Evolutionary conservation across 2,113 vertebrate species (phyloP).

Genomic region (Cyanoramphus novaezelandiae): DNA sequence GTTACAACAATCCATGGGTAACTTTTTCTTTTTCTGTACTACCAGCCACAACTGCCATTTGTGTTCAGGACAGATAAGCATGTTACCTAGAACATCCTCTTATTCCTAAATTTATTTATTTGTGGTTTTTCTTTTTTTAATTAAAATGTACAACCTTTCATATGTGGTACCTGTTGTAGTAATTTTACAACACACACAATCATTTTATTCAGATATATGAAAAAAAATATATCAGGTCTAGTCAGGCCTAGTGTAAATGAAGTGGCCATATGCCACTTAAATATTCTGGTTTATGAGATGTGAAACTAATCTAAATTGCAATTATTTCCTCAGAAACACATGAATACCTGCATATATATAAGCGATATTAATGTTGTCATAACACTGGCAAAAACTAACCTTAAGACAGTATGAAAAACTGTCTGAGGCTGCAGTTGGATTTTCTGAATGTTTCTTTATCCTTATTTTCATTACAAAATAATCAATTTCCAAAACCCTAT

Average conservation of each 20-base stretch:
- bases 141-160: neutral
- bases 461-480: neutral
- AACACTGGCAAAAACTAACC: neutral
- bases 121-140: neutral
- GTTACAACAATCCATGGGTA: neutral
- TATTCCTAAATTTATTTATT: neutral
- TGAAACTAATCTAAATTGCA: neutral
- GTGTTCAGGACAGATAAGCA: neutral
- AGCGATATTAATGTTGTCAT: neutral
- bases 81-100: neutral
- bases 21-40: neutral
- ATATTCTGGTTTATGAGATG: neutral
- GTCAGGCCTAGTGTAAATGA: neutral
- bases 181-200: neutral
- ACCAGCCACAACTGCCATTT: neutral
- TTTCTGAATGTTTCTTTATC: neutral
- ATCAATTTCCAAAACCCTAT: neutral
- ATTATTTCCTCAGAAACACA: neutral
- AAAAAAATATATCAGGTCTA: neutral
- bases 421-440: neutral
- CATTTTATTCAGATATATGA: neutral
- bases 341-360: neutral
- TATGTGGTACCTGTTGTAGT: neutral
- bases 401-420: neutral
- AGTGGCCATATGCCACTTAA: neutral